A percentile compares a stretch with the other conserved stretches of the same genome.
Evolutionary conservation across 2,113 vertebrate species (phyloP).

Genomic region (Cyphomyrus discorhynchus): DNA sequence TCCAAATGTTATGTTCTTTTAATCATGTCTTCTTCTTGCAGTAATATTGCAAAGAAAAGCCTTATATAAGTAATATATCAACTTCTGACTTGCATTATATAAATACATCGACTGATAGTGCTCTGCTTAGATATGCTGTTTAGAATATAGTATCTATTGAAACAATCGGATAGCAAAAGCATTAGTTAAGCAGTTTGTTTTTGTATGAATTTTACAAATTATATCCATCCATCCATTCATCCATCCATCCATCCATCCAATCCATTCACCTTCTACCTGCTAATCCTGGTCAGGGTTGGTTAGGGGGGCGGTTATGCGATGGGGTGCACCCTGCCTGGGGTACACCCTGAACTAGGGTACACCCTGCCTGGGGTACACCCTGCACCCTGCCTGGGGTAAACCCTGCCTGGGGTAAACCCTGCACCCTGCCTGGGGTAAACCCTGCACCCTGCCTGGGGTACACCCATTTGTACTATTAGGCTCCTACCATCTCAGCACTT

Average conservation of each 20-base stretch:
- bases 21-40: neutral
- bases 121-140: neutral
- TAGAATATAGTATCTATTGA: neutral
- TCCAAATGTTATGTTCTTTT: neutral
- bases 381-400: no score
- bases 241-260: neutral
- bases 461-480: conserved; percentile 51
- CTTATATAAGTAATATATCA: neutral
- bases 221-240: neutral
- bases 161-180: neutral
- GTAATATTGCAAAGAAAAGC: neutral
- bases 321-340: no score
- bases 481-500: conserved; percentile 76
- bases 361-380: no score
- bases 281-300: neutral
- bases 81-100: neutral
- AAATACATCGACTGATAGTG: neutral
- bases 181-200: neutral
- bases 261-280: neutral
- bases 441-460: neutral
- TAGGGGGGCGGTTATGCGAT: neutral
- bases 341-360: no score
- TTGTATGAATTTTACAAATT: neutral
- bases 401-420: no score
- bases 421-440: no score